Evolutionary conservation across 2,797 vertebrate species (phyloP).

Genomic region (Stomatorhinus walkeri): DNA sequence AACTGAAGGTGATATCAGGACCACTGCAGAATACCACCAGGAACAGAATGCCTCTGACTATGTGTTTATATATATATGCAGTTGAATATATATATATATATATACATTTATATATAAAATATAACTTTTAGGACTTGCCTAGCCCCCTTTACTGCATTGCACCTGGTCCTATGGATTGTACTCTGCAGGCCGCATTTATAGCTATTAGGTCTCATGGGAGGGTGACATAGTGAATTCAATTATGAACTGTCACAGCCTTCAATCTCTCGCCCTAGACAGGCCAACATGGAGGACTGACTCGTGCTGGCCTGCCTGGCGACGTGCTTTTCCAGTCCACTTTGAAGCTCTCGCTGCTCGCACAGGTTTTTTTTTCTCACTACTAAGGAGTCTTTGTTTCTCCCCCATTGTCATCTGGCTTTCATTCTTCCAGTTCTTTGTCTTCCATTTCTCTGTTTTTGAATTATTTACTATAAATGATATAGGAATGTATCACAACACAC

Average conservation of each 20-base stretch:
- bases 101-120: no score
- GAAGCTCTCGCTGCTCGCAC: neutral
- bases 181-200: neutral
- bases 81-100: no score
- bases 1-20: neutral
- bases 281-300: neutral
- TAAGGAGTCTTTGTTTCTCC: neutral
- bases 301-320: neutral
- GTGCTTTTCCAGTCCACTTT: neutral
- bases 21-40: neutral
- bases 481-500: neutral
- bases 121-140: neutral
- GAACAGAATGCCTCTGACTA: neutral
- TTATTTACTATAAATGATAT: neutral
- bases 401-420: neutral
- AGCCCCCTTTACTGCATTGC: neutral
- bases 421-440: neutral
- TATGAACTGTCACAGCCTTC: neutral
- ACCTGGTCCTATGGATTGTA: neutral
- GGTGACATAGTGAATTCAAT: neutral
- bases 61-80: no score
- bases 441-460: neutral
- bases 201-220: neutral
- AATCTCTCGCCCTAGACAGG: neutral
- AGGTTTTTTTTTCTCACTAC: neutral